Evolutionary conservation across 2,797 vertebrate species (phyloP).

Genomic region (Micropoecilia bifurca): DNA sequence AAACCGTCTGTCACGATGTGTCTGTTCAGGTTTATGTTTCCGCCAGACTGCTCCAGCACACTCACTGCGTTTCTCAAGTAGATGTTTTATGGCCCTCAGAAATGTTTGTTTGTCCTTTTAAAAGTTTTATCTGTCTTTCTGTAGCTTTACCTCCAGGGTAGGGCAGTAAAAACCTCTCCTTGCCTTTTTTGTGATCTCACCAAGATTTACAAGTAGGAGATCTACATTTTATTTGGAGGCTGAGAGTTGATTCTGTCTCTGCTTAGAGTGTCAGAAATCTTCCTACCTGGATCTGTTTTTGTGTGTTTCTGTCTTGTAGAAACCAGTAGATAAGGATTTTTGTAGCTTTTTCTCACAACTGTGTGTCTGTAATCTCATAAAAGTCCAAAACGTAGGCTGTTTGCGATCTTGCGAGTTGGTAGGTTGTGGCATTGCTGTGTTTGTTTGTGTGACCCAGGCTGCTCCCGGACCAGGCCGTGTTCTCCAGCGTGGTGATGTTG

Average conservation of each 20-base stretch:
- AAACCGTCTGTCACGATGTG: not conserved
- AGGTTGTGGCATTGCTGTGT: constrained; percentile 35
- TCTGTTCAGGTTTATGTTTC: not conserved
- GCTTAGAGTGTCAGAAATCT: not conserved
- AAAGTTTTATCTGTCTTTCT: constrained; percentile 50
- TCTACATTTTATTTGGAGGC: constrained; percentile 46
- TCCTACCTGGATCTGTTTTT: not conserved
- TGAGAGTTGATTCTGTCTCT: constrained; percentile 14
- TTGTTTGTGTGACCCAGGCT: constrained; percentile 80
- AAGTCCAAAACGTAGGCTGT: not conserved
- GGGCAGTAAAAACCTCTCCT: constrained; percentile 43
- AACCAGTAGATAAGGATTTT: not conserved
- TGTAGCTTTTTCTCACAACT: not conserved
- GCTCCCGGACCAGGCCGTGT: constrained; percentile 86
- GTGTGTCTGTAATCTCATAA: not conserved
- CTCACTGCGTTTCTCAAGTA: constrained; percentile 24
- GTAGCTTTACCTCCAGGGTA: constrained; percentile 32
- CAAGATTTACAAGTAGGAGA: constrained; percentile 55
- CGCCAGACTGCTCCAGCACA: not conserved
- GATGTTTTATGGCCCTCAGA: constrained; percentile 58
- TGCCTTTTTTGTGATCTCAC: constrained; percentile 44
- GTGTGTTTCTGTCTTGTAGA: not conserved
- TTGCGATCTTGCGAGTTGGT: constrained; percentile 1
- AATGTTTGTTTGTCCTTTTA: constrained; percentile 31
- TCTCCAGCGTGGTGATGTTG: constrained; percentile 83